Evolutionary conservation across 2,113 vertebrate species (phyloP).

Genomic region (Ailuropoda melanoleuca): DNA sequence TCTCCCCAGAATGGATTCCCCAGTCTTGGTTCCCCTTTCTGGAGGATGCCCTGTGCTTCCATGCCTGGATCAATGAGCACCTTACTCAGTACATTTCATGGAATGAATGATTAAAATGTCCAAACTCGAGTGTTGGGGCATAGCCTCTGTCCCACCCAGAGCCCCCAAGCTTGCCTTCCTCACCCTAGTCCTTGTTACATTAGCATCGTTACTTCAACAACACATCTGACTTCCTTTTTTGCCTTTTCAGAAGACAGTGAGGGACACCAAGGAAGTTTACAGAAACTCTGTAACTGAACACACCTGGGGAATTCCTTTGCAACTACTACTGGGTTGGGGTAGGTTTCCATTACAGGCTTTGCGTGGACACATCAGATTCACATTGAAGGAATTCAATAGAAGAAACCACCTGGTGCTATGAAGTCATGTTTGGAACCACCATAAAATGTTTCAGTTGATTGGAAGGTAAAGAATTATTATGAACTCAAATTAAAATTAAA

Average conservation of each 20-base stretch:
- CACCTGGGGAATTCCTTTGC: constrained; percentile 52
- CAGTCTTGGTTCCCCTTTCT: background rate
- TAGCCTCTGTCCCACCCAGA: background rate
- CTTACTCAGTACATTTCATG: background rate
- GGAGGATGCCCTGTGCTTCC: background rate
- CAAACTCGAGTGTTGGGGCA: no score
- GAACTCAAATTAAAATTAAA: no score
- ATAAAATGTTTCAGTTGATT: background rate
- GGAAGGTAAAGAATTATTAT: background rate
- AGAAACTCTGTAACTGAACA: constrained; percentile 67
- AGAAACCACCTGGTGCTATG: constrained; percentile 21
- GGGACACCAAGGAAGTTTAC: background rate
- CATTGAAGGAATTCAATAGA: constrained; percentile 44
- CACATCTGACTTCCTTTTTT: constrained; percentile 46
- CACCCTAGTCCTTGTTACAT: background rate
- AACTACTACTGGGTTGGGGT: constrained; percentile 40
- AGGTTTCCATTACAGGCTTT: constrained; percentile 61
- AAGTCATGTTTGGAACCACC: constrained; percentile 26
- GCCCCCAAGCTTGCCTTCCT: background rate
- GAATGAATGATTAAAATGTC: background rate
- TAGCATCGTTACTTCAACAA: constrained; percentile 28
- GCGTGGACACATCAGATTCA: constrained; percentile 61
- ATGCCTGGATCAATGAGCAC: background rate
- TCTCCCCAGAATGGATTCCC: background rate
- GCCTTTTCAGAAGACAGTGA: constrained; percentile 64